Evolutionary conservation across 2,113 vertebrate genomes (phyloP).

Genomic region (Ascaphus truei): DNA sequence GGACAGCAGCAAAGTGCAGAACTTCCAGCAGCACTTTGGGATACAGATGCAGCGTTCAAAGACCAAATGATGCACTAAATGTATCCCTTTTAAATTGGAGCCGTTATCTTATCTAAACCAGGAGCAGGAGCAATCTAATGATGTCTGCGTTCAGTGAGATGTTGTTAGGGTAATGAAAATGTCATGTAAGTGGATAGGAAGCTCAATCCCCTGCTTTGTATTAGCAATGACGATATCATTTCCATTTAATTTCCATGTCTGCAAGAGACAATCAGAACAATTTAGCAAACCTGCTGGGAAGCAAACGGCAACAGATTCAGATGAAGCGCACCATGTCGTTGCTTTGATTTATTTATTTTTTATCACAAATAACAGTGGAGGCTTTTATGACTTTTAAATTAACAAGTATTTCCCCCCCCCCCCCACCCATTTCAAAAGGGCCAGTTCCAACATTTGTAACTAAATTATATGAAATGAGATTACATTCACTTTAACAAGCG

Average conservation of each 20-base stretch:
- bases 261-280: constrained; percentile 35
- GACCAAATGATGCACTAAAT: constrained; percentile 8
- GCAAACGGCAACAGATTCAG: constrained; percentile 25
- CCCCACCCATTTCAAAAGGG: too few relatives aligned
- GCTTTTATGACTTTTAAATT: constrained; percentile 19
- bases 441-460: not conserved
- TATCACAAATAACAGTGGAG: not conserved
- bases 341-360: not conserved
- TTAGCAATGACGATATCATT: constrained; percentile 30
- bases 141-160: constrained; percentile 25
- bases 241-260: constrained; percentile 36
- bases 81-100: constrained; percentile 16
- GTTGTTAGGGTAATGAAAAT: constrained; percentile 37
- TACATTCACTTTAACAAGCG: too few relatives aligned
- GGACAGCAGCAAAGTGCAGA: not conserved
- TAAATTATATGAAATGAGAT: constrained; percentile 15
- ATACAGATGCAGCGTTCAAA: constrained; percentile 15
- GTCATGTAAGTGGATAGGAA: constrained; percentile 33
- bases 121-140: constrained; percentile 17
- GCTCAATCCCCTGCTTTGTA: constrained; percentile 23
- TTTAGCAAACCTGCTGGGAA: constrained; percentile 32
- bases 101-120: constrained; percentile 12
- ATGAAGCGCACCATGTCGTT: constrained; percentile 12
- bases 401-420: not conserved
- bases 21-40: not conserved